Evolutionary conservation across 2,797 vertebrate species (phyloP).

Genomic region (Rhyacichthys aspro): DNA sequence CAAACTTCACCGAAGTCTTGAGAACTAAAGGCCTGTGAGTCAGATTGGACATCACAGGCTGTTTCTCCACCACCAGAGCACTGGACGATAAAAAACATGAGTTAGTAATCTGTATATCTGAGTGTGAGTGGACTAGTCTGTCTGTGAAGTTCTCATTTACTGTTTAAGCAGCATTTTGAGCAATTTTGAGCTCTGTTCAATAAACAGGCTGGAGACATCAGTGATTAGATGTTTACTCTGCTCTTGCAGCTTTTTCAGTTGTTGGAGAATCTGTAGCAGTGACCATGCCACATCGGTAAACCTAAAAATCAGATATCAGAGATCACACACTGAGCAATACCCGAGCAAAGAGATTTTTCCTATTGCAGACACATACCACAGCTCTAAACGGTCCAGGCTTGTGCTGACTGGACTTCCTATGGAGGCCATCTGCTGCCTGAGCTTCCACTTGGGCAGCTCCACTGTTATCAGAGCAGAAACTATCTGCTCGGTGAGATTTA

Average conservation of each 20-base stretch:
- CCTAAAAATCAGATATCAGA: slow-evolving; percentile 66
- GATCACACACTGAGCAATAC: too few relatives aligned
- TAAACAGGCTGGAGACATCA: slow-evolving; percentile 57
- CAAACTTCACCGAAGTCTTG: slow-evolving; percentile 87
- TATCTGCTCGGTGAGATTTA: slow-evolving; percentile 65
- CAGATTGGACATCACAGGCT: slow-evolving; percentile 86
- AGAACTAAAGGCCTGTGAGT: slow-evolving; percentile 86
- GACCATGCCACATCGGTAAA: slow-evolving; percentile 80
- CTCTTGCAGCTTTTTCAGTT: slow-evolving; percentile 76
- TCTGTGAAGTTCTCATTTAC: slow-evolving; percentile 64
- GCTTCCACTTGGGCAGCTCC: slow-evolving; percentile 81
- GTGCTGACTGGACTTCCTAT: slow-evolving; percentile 76
- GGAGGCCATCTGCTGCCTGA: slow-evolving; percentile 81
- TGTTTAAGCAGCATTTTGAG: slow-evolving; percentile 86
- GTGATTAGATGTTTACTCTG: slow-evolving; percentile 83
- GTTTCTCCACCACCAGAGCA: slow-evolving; percentile 88
- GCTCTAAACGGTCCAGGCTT: slow-evolving; percentile 78
- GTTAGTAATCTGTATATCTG: background rate
- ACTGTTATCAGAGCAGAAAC: slow-evolving; percentile 60
- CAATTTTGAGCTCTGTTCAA: slow-evolving; percentile 60
- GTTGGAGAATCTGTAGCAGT: slow-evolving; percentile 77
- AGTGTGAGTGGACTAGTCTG: background rate
- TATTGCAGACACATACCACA: slow-evolving; percentile 71
- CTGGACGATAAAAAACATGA: slow-evolving; percentile 52
- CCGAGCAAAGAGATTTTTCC: too few relatives aligned